Evolutionary conservation across 1,140 invertebrate genomes (phyloP), one percentile per base, ranked within the genome.

Genomic region (Kradibia gibbosae): DNA sequence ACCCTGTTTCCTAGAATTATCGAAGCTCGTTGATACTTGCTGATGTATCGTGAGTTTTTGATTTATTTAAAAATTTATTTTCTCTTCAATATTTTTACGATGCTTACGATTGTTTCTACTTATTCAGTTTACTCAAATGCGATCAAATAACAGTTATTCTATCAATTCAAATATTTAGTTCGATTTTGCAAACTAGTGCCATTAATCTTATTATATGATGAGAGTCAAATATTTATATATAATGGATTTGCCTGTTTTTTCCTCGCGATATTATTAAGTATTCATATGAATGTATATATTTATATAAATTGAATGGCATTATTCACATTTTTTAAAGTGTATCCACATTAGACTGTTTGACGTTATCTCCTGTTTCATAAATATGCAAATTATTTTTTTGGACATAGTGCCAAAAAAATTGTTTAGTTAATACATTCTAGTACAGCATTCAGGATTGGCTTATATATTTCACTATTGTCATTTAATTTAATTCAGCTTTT

Each of bases 1-100:
- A 91, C 90, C 90, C 90, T 91, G 90, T 91, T 91, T 89, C 90
- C 90, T 90, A 89, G 87, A 90, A 88, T 89, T 87, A 89, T 87
- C 85, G 86, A 87, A 86, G 87, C 85, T 86, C 78, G 70, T 74
- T 76, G 53, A 71, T 42, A 48, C 78, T 39, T 48, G 80, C 62
- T 79, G 79, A 62, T 79, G 70, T 83, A 84, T 53, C 80, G 81
- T 84, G 84, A 85, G 72, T 70, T 83, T 78, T 84, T 82, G 81
- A 85, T 84, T 83, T 76, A 84, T 80, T 77, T 72, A 53, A 55
- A n/a, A 76, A 39, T 82, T 70, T 50, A 77, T 65, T 76, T 77
- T 45, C 17, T 67, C 45, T 65, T 71, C n/a, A 53, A 36, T 78
- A 36, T 0, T 57, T 71, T 70, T 53, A 4, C 53, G 0, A n/a